Percentiles rank a stretch among this genome's conserved stretches.
phyloP scores from a whole-genome alignment of 2,888 invertebrate genomes.

The Maniola hyperantus region DNA sequence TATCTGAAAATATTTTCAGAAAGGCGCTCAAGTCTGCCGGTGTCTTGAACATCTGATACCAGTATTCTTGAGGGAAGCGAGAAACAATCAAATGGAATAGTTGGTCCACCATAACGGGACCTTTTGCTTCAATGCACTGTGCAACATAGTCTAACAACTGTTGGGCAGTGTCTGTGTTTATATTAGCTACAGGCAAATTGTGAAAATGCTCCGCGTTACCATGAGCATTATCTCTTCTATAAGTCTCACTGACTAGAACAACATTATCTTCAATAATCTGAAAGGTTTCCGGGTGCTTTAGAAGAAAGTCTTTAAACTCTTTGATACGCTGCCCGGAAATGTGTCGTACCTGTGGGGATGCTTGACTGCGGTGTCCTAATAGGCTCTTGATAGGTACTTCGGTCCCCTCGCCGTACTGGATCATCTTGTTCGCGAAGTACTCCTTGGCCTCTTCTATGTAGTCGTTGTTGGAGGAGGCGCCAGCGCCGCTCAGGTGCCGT shows the following conservation, averaged over 20 bases:
- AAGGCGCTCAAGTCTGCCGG: conserved; percentile 95
- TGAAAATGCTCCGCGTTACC: conserved; percentile 85
- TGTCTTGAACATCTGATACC: conserved; percentile 95
- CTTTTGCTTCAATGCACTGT: conserved; percentile 90
- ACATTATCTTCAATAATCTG: conserved; percentile 93
- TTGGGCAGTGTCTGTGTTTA: conserved; percentile 92
- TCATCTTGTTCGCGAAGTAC: conserved; percentile 97
- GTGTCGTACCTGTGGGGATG: conserved; percentile 97
- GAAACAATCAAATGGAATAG: conserved; percentile 91
- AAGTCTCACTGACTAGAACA: conserved; percentile 87
- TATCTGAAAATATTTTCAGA: conserved; percentile 95
- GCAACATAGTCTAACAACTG: conserved; percentile 91
- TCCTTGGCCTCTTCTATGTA: conserved; percentile 98
- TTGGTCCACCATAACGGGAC: conserved; percentile 93
- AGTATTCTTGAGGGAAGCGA: conserved; percentile 89
- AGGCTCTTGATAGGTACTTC: conserved; percentile 98
- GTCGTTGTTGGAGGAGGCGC: conserved; percentile 88
- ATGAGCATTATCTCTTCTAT: conserved; percentile 86
- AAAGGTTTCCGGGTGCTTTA: conserved; percentile 92
- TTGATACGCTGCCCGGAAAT: conserved; percentile 97
- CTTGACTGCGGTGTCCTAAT: conserved; percentile 97
- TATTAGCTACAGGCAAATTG: conserved; percentile 88
- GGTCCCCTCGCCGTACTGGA: conserved; percentile 96
- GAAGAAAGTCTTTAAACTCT: conserved; percentile 95
- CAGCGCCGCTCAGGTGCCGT: conserved; percentile 82